phyloP scores from a whole-genome alignment of 2,888 invertebrate species.

The Pristionchus mayeri region DNA sequence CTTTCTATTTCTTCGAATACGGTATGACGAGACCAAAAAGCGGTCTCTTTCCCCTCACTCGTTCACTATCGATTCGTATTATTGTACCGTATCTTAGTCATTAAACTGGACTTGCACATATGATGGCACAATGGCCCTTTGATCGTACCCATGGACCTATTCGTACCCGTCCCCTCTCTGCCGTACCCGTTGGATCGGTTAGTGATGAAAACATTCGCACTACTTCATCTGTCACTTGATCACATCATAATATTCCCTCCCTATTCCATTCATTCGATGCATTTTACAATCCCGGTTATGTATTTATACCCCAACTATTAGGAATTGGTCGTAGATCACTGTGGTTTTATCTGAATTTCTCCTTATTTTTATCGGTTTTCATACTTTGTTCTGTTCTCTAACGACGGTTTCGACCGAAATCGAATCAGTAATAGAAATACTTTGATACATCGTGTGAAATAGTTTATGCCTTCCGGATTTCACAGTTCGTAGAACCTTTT shows the following conservation, averaged over 20 bases:
- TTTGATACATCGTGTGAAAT: constrained; percentile 36
- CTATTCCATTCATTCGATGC: constrained; percentile 36
- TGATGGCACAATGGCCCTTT: not conserved
- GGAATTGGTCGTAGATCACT: constrained; percentile 38
- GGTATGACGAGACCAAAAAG: not conserved
- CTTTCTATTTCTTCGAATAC: constrained; percentile 2
- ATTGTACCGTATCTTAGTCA: not conserved
- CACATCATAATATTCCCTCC: constrained; percentile 13
- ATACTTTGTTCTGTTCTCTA: constrained; percentile 22
- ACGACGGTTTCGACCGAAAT: constrained; percentile 38
- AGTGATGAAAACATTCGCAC: not conserved
- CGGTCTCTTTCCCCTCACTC: constrained; percentile 18
- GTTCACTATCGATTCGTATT: constrained; percentile 25
- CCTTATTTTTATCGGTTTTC: constrained; percentile 9
- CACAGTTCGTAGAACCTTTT: constrained; percentile 13
- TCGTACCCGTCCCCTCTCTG: not conserved
- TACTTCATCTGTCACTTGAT: not conserved
- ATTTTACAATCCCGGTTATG: constrained; percentile 35
- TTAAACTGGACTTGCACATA: not conserved
- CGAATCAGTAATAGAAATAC: constrained; percentile 34
- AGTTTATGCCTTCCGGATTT: not conserved
- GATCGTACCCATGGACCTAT: not conserved
- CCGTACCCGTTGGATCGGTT: constrained; percentile 16
- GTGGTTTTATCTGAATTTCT: constrained; percentile 20
- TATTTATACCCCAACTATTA: constrained; percentile 24